phyloP scores from a whole-genome alignment of 2,797 vertebrate species.

The Hyperoplus immaculatus region DNA sequence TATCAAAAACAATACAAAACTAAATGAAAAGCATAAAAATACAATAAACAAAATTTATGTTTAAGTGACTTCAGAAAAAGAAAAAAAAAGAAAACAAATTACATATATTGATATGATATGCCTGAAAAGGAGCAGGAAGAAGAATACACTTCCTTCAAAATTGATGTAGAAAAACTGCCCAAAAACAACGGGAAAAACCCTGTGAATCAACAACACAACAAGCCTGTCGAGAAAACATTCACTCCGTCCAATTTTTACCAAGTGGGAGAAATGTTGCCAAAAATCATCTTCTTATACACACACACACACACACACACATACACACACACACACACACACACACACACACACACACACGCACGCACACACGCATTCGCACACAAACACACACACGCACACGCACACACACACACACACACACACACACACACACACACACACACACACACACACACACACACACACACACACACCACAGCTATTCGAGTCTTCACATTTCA shows the following conservation, averaged over 20 bases:
- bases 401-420: background rate
- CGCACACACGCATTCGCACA: background rate
- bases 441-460: no score
- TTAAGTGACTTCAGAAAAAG: no score
- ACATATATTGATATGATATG: no score
- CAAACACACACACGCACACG: background rate
- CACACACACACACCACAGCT: slow-evolving; percentile 5
- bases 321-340: no score
- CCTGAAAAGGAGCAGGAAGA: no score
- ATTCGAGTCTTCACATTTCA: slow-evolving; percentile 16
- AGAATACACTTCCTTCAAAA: background rate
- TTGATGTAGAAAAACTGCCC: slow-evolving; percentile 19
- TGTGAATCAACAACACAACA: slow-evolving; percentile 21
- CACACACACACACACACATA: background rate
- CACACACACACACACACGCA: background rate
- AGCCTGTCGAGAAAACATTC: slow-evolving; percentile 18
- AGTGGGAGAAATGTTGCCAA: slow-evolving; percentile 11
- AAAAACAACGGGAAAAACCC: background rate
- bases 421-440: no score
- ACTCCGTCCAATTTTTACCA: slow-evolving; percentile 19
- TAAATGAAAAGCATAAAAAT: no score
- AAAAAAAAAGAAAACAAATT: no score
- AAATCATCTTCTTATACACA: slow-evolving; percentile 17
- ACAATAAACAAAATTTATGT: no score
- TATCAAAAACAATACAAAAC: no score